A percentile compares a stretch with the other conserved stretches of the same genome.
Conservation (phyloP, 2,888 invertebrate genomes). For the Sceliomorpha sp. region DNA sequence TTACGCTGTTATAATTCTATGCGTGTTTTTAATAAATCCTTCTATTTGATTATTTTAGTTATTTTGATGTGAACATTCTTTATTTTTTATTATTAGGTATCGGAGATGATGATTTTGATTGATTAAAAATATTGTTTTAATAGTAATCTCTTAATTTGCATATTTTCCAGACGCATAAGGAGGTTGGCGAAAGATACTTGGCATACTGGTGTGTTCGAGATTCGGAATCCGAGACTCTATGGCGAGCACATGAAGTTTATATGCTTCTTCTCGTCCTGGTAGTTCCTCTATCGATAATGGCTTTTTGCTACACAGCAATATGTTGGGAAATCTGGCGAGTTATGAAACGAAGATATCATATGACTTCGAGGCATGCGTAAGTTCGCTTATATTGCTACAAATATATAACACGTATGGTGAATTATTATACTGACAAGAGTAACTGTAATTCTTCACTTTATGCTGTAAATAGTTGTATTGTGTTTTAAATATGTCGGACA, state of each 20-base stretch:
- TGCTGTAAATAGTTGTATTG: too few relatives aligned
- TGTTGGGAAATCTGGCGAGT: conserved; percentile 85
- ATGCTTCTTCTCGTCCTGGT: conserved; percentile 84
- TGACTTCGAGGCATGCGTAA: conserved; percentile 82
- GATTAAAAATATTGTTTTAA: not conserved
- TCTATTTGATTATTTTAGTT: conserved; percentile 2
- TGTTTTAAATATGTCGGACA: too few relatives aligned
- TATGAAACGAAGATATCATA: conserved; percentile 83
- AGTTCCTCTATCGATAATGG: conserved; percentile 85
- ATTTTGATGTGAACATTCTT: not conserved
- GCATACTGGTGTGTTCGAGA: conserved; percentile 84
- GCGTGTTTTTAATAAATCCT: conserved; percentile 14
- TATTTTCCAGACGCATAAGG: conserved; percentile 78
- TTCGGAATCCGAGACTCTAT: conserved; percentile 80
- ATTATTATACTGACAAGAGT: too few relatives aligned
- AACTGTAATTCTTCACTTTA: too few relatives aligned
- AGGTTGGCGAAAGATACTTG: conserved; percentile 75
- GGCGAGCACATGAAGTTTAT: conserved; percentile 84
- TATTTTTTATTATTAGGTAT: too few relatives aligned
- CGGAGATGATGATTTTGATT: not conserved
- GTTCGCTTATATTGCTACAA: conserved; percentile 55
- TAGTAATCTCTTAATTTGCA: too few relatives aligned
- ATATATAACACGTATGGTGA: too few relatives aligned
- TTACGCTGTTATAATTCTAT: conserved; percentile 31
- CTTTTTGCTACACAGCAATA: conserved; percentile 84